Percentiles rank a stretch among this genome's conserved stretches.
Conservation (phyloP, 2,113 vertebrate genomes). For the Poeciliopsis occidentalis region DNA sequence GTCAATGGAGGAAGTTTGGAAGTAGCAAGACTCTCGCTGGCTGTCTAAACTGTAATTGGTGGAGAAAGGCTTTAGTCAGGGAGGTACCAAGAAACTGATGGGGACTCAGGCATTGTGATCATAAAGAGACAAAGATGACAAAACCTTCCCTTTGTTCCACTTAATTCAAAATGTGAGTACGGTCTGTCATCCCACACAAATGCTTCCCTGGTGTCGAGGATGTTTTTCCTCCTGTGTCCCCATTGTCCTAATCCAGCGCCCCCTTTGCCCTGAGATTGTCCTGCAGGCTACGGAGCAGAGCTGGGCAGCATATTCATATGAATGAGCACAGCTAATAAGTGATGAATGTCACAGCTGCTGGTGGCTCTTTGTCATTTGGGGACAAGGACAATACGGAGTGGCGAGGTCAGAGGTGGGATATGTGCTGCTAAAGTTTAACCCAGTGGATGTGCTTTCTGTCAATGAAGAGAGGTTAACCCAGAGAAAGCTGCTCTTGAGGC, state of each 20-base stretch:
- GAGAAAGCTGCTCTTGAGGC: conserved; percentile 39
- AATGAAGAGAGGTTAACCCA: conserved; percentile 56
- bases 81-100: no score
- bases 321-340: conserved; percentile 72
- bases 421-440: conserved; percentile 59
- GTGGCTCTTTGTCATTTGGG: conserved; percentile 70
- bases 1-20: no score
- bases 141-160: neutral
- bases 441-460: conserved; percentile 62
- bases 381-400: conserved; percentile 73
- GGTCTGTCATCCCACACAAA: conserved; percentile 33
- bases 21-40: no score
- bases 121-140: neutral
- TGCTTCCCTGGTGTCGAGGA: conserved; percentile 40
- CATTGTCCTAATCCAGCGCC: conserved; percentile 56
- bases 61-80: no score
- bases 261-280: conserved; percentile 36
- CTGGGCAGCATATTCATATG: conserved; percentile 68
- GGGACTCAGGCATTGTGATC: neutral
- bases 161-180: conserved; percentile 26
- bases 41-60: no score
- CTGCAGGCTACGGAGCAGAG: conserved; percentile 46
- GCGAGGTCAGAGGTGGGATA: conserved; percentile 53
- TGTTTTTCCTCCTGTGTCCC: conserved; percentile 52
- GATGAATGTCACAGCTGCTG: conserved; percentile 77